Conservation (phyloP, 2,888 invertebrate species). For the Epirrita christyi region DNA sequence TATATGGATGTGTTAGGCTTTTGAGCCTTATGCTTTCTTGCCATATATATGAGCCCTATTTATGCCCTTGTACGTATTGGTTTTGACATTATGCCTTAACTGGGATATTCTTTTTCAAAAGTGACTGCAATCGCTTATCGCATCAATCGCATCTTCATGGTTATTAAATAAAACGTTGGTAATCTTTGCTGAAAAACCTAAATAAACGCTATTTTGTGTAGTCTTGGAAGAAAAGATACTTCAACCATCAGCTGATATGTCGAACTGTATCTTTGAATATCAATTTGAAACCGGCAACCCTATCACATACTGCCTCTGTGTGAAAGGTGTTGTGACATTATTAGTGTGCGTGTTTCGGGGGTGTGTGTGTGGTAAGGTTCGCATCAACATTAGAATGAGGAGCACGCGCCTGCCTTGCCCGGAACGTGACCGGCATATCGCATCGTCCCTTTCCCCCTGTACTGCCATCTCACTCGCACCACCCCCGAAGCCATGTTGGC, state of each 20-base stretch:
- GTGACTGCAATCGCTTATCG: no score
- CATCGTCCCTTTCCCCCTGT: constrained; percentile 80
- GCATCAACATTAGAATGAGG: constrained; percentile 78
- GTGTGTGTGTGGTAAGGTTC: constrained; percentile 72
- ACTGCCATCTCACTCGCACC: constrained; percentile 71
- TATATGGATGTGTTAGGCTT: not conserved
- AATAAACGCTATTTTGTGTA: not conserved
- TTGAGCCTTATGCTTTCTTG: not conserved
- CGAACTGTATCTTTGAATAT: not conserved
- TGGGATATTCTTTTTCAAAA: no score
- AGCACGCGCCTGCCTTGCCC: constrained; percentile 82
- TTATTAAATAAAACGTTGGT: not conserved
- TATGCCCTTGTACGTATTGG: not conserved
- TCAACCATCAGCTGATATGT: constrained; percentile 5
- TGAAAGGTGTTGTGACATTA: constrained; percentile 63
- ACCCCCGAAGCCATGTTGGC: constrained; percentile 80
- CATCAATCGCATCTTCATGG: no score
- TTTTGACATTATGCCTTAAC: no score
- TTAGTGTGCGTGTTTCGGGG: constrained; percentile 57
- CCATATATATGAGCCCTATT: not conserved
- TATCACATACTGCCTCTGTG: constrained; percentile 33
- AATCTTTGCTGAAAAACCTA: not conserved
- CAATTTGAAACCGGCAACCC: constrained; percentile 17
- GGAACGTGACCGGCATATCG: constrained; percentile 83
- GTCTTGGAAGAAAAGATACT: not conserved